Evolutionary conservation across 92 coral and sea anemone species (phyloP).

Genomic region (Ricordea florida): DNA sequence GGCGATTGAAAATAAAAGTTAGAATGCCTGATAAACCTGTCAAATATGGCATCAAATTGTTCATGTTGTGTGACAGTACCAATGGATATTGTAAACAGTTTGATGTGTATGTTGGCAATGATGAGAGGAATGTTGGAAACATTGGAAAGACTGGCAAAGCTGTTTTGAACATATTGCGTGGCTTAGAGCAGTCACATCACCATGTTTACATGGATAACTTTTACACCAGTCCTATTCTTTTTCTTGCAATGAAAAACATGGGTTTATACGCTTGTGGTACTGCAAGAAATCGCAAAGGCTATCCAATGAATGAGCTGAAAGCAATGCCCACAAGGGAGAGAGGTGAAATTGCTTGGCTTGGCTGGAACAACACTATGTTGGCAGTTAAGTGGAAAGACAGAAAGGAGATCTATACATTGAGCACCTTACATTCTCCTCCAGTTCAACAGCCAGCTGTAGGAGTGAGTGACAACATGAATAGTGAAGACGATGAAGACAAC

Average conservation of each 20-base stretch:
- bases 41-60: conserved; percentile 48
- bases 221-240: conserved; percentile 48
- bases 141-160: conserved; percentile 47
- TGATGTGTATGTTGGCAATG: conserved; percentile 30
- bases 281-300: conserved; percentile 28
- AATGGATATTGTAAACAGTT: conserved; percentile 40
- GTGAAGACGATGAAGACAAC: not conserved
- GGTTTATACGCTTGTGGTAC: conserved; percentile 40
- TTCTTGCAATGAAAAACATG: conserved; percentile 22
- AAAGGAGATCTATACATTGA: conserved; percentile 23
- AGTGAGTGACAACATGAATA: not conserved
- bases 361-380: conserved; percentile 12
- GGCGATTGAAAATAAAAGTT: conserved; percentile 25
- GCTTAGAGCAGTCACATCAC: conserved; percentile 9
- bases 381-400: conserved; percentile 56
- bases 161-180: conserved; percentile 18
- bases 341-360: conserved; percentile 28
- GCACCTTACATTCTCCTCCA: conserved; percentile 33
- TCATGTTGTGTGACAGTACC: conserved; percentile 40
- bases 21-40: conserved; percentile 65
- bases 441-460: not conserved
- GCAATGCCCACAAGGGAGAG: conserved; percentile 9
- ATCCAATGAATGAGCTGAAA: conserved; percentile 12
- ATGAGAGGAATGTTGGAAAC: conserved; percentile 23
- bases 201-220: conserved; percentile 24